These are phyloP conservation scores for Arnoldichthys spilopterus DNA, from an alignment of 2,797 vertebrate species.

Conservation along the genomic window DNA sequence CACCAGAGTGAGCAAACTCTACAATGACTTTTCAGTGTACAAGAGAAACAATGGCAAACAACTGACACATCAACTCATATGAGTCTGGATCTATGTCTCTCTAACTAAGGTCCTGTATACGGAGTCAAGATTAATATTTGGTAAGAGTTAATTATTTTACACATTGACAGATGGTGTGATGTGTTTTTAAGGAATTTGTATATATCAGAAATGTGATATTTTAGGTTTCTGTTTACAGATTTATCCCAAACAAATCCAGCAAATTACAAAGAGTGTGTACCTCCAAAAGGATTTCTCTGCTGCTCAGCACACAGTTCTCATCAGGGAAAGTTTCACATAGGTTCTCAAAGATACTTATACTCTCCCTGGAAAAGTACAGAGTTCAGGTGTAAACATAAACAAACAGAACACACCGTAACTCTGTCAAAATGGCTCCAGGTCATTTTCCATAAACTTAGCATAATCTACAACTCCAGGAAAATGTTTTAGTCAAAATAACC, in stretches of 20 bases:
- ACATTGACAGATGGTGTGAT: slow-evolving; percentile 15
- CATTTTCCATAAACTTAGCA: slow-evolving; percentile 23
- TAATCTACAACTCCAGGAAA: slow-evolving; percentile 9
- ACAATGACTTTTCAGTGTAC: neutral
- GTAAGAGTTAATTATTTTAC: slow-evolving; percentile 2
- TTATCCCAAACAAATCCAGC: neutral
- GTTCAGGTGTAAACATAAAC: slow-evolving; percentile 5
- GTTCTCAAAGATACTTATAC: slow-evolving; percentile 77
- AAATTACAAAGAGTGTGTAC: slow-evolving; percentile 62
- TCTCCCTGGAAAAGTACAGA: slow-evolving; percentile 77
- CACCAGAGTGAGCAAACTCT: neutral
- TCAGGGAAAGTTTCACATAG: slow-evolving; percentile 89
- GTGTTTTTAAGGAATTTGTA: neutral
- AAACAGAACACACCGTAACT: neutral
- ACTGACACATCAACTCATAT: neutral
- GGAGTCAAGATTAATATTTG: neutral
- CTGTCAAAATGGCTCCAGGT: neutral
- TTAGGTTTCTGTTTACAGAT: neutral
- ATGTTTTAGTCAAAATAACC: neutral
- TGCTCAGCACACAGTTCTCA: slow-evolving; percentile 86
- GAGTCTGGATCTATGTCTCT: neutral
- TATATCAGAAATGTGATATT: neutral
- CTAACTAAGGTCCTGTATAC: neutral
- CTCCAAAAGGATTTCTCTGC: slow-evolving; percentile 82
- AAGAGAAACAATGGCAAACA: neutral